phyloP scores from a whole-genome alignment of 2,113 vertebrate genomes.

The Cyanoderma ruficeps region DNA sequence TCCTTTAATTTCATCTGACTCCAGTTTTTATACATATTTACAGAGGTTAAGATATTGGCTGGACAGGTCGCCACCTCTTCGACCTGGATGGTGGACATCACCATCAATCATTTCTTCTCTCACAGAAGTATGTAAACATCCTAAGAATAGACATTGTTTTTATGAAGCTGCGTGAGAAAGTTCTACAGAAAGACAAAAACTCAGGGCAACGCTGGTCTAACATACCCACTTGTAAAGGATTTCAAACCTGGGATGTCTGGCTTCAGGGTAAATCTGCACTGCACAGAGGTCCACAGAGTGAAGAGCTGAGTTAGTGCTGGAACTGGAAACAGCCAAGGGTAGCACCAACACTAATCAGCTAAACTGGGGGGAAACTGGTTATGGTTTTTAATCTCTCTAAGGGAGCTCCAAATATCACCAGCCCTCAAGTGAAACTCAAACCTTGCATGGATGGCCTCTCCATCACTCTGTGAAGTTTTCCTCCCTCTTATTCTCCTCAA shows the following conservation, averaged over 20 bases:
- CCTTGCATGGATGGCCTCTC: not conserved
- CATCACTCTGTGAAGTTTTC: not conserved
- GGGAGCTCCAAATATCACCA: not conserved
- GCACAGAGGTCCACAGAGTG: not conserved
- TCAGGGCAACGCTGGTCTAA: too few relatives aligned
- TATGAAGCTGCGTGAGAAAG: too few relatives aligned
- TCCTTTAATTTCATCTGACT: too few relatives aligned
- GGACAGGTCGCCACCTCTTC: too few relatives aligned
- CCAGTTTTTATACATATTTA: too few relatives aligned
- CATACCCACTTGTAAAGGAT: not conserved
- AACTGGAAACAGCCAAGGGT: not conserved
- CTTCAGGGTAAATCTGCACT: not conserved
- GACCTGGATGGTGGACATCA: too few relatives aligned
- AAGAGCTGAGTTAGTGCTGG: not conserved
- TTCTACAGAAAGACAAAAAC: too few relatives aligned
- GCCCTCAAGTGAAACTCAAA: not conserved
- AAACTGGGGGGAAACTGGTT: not conserved
- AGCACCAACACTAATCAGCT: not conserved
- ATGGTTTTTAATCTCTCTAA: not conserved
- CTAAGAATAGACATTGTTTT: too few relatives aligned
- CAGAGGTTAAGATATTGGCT: too few relatives aligned
- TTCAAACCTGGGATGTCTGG: not conserved
- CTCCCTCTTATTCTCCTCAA: not conserved
- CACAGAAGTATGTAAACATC: too few relatives aligned
- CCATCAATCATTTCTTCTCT: too few relatives aligned